Evolutionary conservation across 64 coral and sea anemone species (phyloP).

Genomic region (Montipora efflorescens): DNA sequence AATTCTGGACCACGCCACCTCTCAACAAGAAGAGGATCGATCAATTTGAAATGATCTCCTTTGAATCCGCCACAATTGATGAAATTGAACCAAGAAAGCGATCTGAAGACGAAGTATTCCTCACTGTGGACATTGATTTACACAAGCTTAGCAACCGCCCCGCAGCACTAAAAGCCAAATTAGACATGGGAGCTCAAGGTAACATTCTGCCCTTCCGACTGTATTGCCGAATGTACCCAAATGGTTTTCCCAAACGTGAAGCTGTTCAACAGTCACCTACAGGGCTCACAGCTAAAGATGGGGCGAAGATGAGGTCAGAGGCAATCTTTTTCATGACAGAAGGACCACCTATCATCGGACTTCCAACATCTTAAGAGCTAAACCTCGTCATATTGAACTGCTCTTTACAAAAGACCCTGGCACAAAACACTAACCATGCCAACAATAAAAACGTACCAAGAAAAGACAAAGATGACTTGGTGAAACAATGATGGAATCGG

Average conservation of each 20-base stretch:
- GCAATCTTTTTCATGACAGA: not conserved
- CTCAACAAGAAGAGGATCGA: slow-evolving; percentile 29
- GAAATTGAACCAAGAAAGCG: not conserved
- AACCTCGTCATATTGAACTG: slow-evolving; percentile 59
- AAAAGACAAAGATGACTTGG: not conserved
- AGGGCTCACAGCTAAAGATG: slow-evolving; percentile 63
- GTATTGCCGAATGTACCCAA: slow-evolving; percentile 25
- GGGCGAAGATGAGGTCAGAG: slow-evolving; percentile 15
- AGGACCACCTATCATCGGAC: slow-evolving; percentile 42
- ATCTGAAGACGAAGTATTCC: slow-evolving; percentile 65
- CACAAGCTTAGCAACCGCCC: not conserved
- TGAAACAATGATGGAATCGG: slow-evolving; percentile 3
- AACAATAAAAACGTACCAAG: not conserved
- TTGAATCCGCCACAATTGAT: slow-evolving; percentile 67
- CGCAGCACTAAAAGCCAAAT: slow-evolving; percentile 52
- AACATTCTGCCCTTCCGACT: no score
- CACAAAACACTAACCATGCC: not conserved
- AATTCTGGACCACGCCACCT: not conserved
- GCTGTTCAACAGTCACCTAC: slow-evolving; percentile 44
- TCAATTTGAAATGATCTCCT: slow-evolving; percentile 56
- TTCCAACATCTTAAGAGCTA: no score
- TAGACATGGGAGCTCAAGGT: slow-evolving; percentile 56
- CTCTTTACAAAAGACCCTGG: slow-evolving; percentile 35
- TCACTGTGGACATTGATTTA: slow-evolving; percentile 42
- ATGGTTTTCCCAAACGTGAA: slow-evolving; percentile 38